Evolutionary conservation across 1,140 invertebrate genomes (phyloP), one percentile per base, ranked within the genome.

Genomic region (Heliothis subflexa): DNA sequence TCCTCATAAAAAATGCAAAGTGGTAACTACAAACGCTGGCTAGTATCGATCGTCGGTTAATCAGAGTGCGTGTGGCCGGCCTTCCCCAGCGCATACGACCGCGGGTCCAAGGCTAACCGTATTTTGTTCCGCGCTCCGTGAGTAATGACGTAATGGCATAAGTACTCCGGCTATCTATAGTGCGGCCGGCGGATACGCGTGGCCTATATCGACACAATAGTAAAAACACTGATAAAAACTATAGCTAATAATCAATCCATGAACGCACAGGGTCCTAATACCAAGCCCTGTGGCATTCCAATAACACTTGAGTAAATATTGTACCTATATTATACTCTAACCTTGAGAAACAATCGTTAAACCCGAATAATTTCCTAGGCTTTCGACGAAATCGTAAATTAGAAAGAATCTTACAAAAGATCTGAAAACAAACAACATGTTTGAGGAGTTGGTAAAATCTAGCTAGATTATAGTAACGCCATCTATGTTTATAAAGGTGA

Each of bases 81-180:
- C 81, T 86, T 78, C 74, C 54, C 61, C 57, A 57, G 81, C 84
- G 82, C 82, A 86, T 89, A 83, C 85, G 84, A 84, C 82, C 78
- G 83, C 81, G 78, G 74, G 78, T 86, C 85, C 91, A 93, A 93
- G 91, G 91, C 88, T 89, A 88, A 79, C 78, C 75, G 85, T 90
- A 90, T 89, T 92, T 89, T 88, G 90, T 91, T 90, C 87, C 87
- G 86, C 85, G 87, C 83, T 86, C 81, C 85, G 82, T 80, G 79
- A 73, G 71, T 57, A 81, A 80, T 92, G 89, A 93, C 90, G 90
- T 91, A 85, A 91, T 85, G 89, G 85, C 86, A 84, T 86, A 91
- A 85, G 81, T 85, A 83, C 75, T 62, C 77, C 71, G 73, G 80
- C 81, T 88, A 88, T 89, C 84, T 81, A 81, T 81, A 78, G 73